Conservation (phyloP, 2,888 invertebrate genomes). For the Tineola bisselliella region DNA sequence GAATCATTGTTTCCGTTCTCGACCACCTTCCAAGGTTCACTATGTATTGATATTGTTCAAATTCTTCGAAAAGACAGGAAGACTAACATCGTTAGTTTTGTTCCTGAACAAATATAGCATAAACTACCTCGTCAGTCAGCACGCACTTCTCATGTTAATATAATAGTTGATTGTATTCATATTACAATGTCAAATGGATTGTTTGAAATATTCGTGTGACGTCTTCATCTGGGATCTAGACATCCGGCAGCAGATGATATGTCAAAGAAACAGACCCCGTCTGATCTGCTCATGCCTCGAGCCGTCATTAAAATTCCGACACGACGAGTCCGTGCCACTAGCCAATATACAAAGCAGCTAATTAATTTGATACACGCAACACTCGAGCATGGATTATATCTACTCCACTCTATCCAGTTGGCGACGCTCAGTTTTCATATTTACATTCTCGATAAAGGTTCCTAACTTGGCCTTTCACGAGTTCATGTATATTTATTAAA, state of each 20-base stretch:
- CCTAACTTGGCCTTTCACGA: neutral
- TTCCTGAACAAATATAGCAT: neutral
- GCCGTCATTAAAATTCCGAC: constrained; percentile 19
- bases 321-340: constrained; percentile 17
- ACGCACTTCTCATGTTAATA: too few relatives aligned
- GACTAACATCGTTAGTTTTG: neutral
- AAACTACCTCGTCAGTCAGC: too few relatives aligned
- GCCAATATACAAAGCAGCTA: constrained; percentile 13
- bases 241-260: constrained; percentile 17
- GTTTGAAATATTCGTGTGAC: neutral
- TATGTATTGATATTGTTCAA: neutral
- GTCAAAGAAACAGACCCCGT: constrained; percentile 14
- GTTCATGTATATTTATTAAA: neutral
- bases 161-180: neutral
- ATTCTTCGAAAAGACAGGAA: constrained; percentile 1
- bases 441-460: too few relatives aligned
- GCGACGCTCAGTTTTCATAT: neutral
- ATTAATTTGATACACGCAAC: constrained; percentile 11
- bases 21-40: neutral
- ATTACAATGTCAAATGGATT: neutral
- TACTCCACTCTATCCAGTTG: neutral
- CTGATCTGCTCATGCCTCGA: neutral
- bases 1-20: constrained; percentile 11
- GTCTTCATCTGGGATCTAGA: constrained; percentile 18
- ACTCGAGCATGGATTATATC: constrained; percentile 4